These are phyloP conservation scores for Ischnus inquisitorius DNA, from an alignment of 2,888 invertebrate genomes.

Conservation along the genomic window DNA sequence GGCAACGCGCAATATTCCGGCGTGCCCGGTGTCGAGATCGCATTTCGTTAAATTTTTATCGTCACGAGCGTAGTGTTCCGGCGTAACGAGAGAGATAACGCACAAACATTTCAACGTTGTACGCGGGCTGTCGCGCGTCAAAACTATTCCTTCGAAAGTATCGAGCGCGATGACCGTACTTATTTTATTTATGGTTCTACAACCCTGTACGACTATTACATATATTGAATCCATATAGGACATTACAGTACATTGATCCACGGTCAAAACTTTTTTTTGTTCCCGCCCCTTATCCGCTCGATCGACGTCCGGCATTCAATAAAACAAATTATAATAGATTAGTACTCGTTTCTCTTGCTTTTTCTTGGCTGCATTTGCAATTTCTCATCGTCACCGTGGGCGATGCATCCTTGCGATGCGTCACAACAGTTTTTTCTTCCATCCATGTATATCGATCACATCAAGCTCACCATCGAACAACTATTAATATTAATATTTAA, in stretches of 20 bases:
- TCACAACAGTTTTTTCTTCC: slow-evolving; percentile 15
- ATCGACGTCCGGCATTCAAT: not conserved
- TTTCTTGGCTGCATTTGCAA: not conserved
- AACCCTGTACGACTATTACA: slow-evolving; percentile 49
- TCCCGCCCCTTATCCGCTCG: slow-evolving; percentile 4
- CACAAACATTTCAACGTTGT: slow-evolving; percentile 1
- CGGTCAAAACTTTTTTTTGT: slow-evolving; percentile 32
- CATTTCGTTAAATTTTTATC: slow-evolving; percentile 29
- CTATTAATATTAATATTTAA: slow-evolving; percentile 49
- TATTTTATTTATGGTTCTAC: slow-evolving; percentile 47
- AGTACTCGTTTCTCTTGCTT: not conserved
- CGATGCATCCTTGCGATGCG: slow-evolving; percentile 14
- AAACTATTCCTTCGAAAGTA: not conserved
- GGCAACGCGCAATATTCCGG: not conserved
- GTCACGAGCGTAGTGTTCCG: not conserved
- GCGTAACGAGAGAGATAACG: slow-evolving; percentile 22
- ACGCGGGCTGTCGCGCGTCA: slow-evolving; percentile 5
- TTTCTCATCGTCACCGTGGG: not conserved
- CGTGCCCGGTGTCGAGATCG: slow-evolving; percentile 1
- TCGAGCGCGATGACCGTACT: slow-evolving; percentile 5
- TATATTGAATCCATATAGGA: slow-evolving; percentile 38
- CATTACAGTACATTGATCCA: slow-evolving; percentile 33
- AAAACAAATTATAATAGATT: slow-evolving; percentile 19
- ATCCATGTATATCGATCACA: not conserved
- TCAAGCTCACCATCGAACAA: slow-evolving; percentile 46